These are phyloP conservation scores for Rhogogaster chlorosoma DNA, from an alignment of 2,888 invertebrate species.

Conservation along the genomic window DNA sequence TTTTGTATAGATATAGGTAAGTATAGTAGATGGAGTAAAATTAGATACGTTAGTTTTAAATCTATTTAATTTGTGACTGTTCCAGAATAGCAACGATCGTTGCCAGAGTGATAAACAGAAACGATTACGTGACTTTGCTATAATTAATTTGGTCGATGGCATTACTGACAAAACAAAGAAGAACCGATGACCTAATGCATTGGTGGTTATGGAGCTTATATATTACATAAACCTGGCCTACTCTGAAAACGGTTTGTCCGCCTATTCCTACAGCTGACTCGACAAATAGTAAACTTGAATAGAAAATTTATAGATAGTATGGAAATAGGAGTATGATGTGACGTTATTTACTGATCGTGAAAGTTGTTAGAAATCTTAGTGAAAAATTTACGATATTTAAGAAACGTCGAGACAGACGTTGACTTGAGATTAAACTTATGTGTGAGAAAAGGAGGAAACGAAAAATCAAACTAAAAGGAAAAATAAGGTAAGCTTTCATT, in stretches of 20 bases:
- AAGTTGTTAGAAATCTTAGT: not conserved
- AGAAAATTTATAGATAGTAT: not conserved
- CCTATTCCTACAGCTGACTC: not conserved
- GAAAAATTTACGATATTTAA: not conserved
- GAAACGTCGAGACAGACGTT: not conserved
- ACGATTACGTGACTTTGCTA: conserved; percentile 39
- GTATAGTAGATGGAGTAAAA: not conserved
- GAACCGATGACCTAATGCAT: conserved; percentile 23
- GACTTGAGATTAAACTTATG: not conserved
- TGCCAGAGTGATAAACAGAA: conserved; percentile 42
- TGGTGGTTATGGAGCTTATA: not conserved
- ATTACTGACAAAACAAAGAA: not conserved
- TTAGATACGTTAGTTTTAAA: not conserved
- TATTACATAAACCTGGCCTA: not conserved
- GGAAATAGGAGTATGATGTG: not conserved
- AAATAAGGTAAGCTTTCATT: not conserved
- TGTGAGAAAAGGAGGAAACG: not conserved
- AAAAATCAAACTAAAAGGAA: not conserved
- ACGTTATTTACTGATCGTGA: not conserved
- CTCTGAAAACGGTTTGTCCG: not conserved
- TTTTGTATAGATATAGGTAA: not conserved
- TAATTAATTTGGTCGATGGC: conserved; percentile 43
- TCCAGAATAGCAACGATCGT: conserved; percentile 29
- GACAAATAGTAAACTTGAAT: not conserved
- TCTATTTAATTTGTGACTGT: conserved; percentile 8